A percentile compares a stretch with the other conserved stretches of the same genome.
Conservation (phyloP, 2,797 vertebrate genomes). For the Oryzias sinensis region DNA sequence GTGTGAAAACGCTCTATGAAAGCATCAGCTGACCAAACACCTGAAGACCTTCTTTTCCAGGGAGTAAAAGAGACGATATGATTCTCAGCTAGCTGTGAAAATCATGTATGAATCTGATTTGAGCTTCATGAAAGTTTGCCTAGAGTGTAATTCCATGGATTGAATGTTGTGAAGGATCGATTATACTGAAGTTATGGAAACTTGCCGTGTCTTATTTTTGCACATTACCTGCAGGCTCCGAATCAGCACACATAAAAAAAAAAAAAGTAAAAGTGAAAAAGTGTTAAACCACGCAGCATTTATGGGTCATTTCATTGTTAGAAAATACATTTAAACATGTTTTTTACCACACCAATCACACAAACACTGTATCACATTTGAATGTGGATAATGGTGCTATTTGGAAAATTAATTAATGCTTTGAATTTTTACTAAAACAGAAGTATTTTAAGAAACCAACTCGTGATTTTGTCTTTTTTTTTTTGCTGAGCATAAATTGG, state of each 20-base stretch:
- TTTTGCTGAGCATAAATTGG: background rate
- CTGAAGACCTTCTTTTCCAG: constrained; percentile 11
- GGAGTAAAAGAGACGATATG: constrained; percentile 12
- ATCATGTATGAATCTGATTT: constrained; percentile 15
- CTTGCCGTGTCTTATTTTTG: constrained; percentile 6
- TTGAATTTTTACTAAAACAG: background rate
- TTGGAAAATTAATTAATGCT: background rate
- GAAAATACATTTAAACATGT: background rate
- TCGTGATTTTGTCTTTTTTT: background rate
- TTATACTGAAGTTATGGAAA: constrained; percentile 44
- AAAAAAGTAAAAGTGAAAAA: background rate
- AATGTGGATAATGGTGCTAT: background rate
- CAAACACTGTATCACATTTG: background rate
- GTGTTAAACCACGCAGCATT: background rate
- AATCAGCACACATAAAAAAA: background rate
- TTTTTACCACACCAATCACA: background rate
- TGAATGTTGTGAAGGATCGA: constrained; percentile 37
- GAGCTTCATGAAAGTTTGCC: constrained; percentile 12
- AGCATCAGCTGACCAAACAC: constrained; percentile 11
- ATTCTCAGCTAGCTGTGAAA: constrained; percentile 16
- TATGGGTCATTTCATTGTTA: background rate
- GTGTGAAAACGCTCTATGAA: constrained; percentile 15
- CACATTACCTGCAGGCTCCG: background rate
- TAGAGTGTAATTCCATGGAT: constrained; percentile 21
- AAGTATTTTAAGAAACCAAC: background rate